phyloP scores from a whole-genome alignment of 2,797 vertebrate species.

The Trematomus bernacchii region DNA sequence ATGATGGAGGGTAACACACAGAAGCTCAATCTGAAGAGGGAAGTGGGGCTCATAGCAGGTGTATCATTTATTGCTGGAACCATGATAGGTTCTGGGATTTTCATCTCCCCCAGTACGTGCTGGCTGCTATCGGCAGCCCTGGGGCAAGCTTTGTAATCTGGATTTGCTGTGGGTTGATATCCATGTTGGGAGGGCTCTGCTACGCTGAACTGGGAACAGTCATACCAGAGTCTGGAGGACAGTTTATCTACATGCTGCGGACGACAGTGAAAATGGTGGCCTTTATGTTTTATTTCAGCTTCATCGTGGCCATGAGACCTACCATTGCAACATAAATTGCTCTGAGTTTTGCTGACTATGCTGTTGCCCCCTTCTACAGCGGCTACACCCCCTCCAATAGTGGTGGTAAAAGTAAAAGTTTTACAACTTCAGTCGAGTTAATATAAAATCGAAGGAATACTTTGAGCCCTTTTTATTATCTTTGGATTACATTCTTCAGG shows the following conservation, averaged over 20 bases:
- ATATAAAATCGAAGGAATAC: neutral
- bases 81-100: too few relatives aligned
- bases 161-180: too few relatives aligned
- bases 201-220: constrained; percentile 90
- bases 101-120: too few relatives aligned
- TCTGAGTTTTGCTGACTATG: constrained; percentile 86
- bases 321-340: constrained; percentile 83
- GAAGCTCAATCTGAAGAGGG: constrained; percentile 82
- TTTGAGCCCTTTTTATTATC: neutral
- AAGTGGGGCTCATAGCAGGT: too few relatives aligned
- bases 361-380: constrained; percentile 83
- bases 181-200: constrained; percentile 85
- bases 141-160: too few relatives aligned
- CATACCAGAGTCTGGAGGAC: constrained; percentile 87
- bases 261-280: constrained; percentile 86
- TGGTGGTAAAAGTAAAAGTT: constrained; percentile 63
- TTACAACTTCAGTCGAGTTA: neutral
- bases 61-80: too few relatives aligned
- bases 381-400: constrained; percentile 78
- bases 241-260: constrained; percentile 87
- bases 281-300: constrained; percentile 86
- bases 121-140: too few relatives aligned
- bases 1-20: constrained; percentile 31
- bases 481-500: neutral
- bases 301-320: constrained; percentile 84